These are phyloP conservation scores for Eremobia ochroleuca DNA, from an alignment of 2,888 invertebrate species.

Conservation along the genomic window DNA sequence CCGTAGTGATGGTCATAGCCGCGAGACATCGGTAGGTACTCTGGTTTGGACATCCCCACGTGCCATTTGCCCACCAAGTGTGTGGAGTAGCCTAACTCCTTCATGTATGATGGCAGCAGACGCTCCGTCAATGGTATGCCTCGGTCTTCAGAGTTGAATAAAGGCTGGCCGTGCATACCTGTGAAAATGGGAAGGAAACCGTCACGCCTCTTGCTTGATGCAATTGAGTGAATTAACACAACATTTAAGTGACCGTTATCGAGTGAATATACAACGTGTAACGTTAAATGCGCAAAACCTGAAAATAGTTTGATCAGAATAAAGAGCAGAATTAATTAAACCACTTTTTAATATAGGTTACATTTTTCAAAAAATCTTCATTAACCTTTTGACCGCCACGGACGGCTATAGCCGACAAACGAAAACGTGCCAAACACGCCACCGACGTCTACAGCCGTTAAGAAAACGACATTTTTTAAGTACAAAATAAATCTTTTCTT, in stretches of 20 bases:
- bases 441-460: too few species aligned
- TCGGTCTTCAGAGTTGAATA: constrained; percentile 85
- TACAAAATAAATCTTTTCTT: too few species aligned
- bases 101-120: constrained; percentile 92
- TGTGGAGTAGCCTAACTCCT: constrained; percentile 93
- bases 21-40: constrained; percentile 93
- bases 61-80: constrained; percentile 98
- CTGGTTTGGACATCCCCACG: constrained; percentile 94
- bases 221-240: constrained; percentile 21
- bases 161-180: constrained; percentile 88
- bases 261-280: too few species aligned
- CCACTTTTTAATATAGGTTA: too few species aligned
- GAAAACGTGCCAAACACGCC: too few species aligned
- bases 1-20: constrained; percentile 96
- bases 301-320: too few species aligned
- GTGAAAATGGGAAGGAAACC: constrained; percentile 56
- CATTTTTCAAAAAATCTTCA: too few species aligned
- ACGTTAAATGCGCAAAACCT: too few species aligned
- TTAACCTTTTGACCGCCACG: too few species aligned
- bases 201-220: constrained; percentile 18
- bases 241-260: constrained; percentile 12
- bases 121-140: constrained; percentile 90
- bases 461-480: too few species aligned
- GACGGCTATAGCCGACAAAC: too few species aligned
- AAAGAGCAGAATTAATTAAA: too few species aligned